Percentiles rank a stretch among this genome's conserved stretches.
Evolutionary conservation across 2,797 vertebrate species (phyloP).

Genomic region (Cyclura pinguis): DNA sequence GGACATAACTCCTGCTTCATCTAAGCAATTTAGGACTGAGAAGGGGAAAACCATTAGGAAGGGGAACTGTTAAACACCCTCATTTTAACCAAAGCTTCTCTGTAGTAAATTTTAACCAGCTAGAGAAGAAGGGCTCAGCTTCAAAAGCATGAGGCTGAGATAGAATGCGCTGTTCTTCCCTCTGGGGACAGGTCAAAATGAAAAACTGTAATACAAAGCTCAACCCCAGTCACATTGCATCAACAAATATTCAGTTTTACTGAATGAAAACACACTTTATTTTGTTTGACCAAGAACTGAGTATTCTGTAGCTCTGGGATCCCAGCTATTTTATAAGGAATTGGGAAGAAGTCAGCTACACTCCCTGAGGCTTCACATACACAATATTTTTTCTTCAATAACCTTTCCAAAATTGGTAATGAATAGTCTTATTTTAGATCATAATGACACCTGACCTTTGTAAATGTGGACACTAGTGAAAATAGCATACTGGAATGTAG

Average conservation of each 20-base stretch:
- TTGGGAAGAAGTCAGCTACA: conserved; percentile 36
- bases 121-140: not conserved
- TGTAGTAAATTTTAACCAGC: not conserved
- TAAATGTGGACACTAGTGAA: conserved; percentile 67
- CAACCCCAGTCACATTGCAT: no score
- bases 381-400: conserved; percentile 63
- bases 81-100: not conserved
- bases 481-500: conserved; percentile 62
- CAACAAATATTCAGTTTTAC: not conserved
- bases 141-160: not conserved
- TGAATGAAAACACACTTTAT: not conserved
- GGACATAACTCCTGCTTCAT: not conserved
- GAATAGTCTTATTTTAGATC: conserved; percentile 74
- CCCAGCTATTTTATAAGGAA: conserved; percentile 52
- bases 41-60: not conserved
- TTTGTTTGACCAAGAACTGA: conserved; percentile 5
- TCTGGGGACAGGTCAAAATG: no score
- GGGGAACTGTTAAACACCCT: no score
- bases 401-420: conserved; percentile 74
- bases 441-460: conserved; percentile 77
- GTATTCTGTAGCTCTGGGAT: conserved; percentile 21
- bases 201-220: not conserved
- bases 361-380: conserved; percentile 48
- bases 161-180: not conserved
- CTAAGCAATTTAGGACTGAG: not conserved